Evolutionary conservation across 2,797 vertebrate species (phyloP).

Genomic region (Protonibea diacanthus): DNA sequence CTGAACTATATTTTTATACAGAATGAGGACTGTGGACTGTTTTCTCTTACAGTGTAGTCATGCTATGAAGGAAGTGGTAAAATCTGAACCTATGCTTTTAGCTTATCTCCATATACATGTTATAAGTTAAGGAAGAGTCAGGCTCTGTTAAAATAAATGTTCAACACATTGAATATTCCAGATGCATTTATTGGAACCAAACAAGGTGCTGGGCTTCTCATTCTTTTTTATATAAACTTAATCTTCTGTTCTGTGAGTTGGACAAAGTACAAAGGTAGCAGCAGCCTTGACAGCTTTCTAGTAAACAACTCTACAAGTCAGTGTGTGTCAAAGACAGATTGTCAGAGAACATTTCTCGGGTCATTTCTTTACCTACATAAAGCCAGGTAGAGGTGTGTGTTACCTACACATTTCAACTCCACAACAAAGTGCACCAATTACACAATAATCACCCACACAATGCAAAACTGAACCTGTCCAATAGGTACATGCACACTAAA

Average conservation of each 20-base stretch:
- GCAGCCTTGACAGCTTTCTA: neutral
- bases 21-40: neutral
- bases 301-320: neutral
- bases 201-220: neutral
- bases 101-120: too few relatives aligned
- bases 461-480: neutral
- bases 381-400: neutral
- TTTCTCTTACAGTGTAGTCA: too few relatives aligned
- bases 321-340: neutral
- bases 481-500: neutral
- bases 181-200: conserved; percentile 1
- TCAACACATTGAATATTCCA: neutral
- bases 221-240: neutral
- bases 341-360: neutral
- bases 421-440: neutral
- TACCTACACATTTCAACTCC: neutral
- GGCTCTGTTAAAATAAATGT: neutral
- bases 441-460: neutral
- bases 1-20: neutral
- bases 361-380: neutral
- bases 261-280: neutral
- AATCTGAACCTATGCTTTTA: neutral
- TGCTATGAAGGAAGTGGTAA: too few relatives aligned
- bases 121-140: neutral
- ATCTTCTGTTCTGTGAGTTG: neutral